Evolutionary conservation across 2,113 vertebrate genomes (phyloP).

Genomic region (Zapus hudsonius): DNA sequence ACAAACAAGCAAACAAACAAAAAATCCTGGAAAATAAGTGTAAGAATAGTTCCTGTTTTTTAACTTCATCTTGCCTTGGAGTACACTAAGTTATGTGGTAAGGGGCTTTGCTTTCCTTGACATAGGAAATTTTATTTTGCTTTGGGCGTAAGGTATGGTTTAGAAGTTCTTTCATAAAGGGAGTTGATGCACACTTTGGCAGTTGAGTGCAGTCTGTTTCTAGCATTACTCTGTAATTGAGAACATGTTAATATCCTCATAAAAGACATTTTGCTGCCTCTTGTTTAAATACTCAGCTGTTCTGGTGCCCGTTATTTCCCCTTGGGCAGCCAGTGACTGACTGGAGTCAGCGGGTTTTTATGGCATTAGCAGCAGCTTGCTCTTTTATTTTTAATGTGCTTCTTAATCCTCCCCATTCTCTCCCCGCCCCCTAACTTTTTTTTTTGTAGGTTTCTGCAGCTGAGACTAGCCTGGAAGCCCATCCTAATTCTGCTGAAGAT

Average conservation of each 20-base stretch:
- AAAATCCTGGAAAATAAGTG: conserved; percentile 23
- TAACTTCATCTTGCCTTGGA: conserved; percentile 19
- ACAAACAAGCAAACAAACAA: not conserved
- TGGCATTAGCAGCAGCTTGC: conserved; percentile 63
- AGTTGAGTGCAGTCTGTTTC: conserved; percentile 63
- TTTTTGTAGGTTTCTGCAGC: conserved; percentile 79
- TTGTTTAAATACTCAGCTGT: conserved; percentile 58
- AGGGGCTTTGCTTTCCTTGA: conserved; percentile 14
- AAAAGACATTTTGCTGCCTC: conserved; percentile 51
- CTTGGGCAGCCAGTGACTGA: conserved; percentile 61
- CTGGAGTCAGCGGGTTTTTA: conserved; percentile 80
- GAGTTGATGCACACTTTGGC: conserved; percentile 28
- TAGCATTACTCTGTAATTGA: conserved; percentile 63
- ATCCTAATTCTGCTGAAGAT: conserved; percentile 75
- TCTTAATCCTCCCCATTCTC: conserved; percentile 33
- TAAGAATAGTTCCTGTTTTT: conserved; percentile 9
- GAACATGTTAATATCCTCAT: conserved; percentile 57
- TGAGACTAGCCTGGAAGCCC: conserved; percentile 77
- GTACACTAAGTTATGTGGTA: not conserved
- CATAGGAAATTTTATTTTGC: conserved; percentile 4
- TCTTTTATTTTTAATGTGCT: conserved; percentile 79
- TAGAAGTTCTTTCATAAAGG: conserved; percentile 50
- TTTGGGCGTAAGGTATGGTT: not conserved
- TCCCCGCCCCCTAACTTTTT: not conserved
- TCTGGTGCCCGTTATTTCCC: conserved; percentile 50